These are phyloP conservation scores for Alligator sinensis DNA, from an alignment of 2,113 vertebrate species.

Conservation along the genomic window DNA sequence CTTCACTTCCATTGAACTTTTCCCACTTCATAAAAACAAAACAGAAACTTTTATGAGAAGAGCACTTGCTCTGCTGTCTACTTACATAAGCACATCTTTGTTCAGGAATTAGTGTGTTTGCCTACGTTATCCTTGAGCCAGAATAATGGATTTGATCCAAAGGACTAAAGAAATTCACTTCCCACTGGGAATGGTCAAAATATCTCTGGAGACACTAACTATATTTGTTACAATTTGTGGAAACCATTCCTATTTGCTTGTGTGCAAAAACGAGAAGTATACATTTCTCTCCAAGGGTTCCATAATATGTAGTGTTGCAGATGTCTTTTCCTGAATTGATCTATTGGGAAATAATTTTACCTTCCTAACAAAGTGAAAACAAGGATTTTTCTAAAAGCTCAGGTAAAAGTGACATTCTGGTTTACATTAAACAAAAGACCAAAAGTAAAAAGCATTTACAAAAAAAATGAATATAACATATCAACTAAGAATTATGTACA, in stretches of 20 bases:
- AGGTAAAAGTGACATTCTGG: accelerated
- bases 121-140: accelerated
- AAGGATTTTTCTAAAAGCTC: neutral
- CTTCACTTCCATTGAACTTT: neutral
- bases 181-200: accelerated
- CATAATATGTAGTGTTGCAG: accelerated
- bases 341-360: neutral
- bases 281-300: neutral
- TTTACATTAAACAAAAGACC: accelerated
- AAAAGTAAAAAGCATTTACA: neutral
- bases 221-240: accelerated
- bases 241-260: neutral
- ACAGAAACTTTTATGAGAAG: accelerated
- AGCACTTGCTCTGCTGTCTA: neutral
- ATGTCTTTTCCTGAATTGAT: neutral
- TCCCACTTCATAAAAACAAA: neutral
- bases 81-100: neutral
- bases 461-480: neutral
- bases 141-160: accelerated
- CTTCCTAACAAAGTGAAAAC: accelerated
- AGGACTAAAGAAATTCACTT: neutral
- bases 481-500: neutral
- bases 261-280: neutral
- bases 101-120: accelerated
- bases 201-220: neutral